phyloP scores from a whole-genome alignment of 2,888 invertebrate genomes.

The Drosophila gaucha region DNA sequence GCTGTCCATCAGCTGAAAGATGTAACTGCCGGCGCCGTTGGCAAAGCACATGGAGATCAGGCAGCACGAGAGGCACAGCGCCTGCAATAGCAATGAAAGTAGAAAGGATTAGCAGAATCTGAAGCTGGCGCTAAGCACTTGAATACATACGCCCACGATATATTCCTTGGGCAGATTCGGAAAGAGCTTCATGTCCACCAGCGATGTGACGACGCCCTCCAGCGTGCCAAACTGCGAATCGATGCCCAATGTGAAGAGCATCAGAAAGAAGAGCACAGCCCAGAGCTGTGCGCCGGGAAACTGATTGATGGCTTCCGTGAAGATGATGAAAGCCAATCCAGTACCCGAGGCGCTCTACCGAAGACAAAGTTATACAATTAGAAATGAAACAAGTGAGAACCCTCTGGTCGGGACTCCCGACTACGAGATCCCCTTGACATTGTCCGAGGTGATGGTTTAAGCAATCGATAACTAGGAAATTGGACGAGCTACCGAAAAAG shows the following conservation, averaged over 20 bases:
- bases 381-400: too few species aligned
- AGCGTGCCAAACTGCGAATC: slow-evolving; percentile 98
- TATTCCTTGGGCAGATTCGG: slow-evolving; percentile 96
- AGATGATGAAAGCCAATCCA: slow-evolving; percentile 97
- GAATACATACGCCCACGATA: slow-evolving; percentile 88
- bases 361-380: too few species aligned
- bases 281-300: slow-evolving; percentile 98
- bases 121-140: neutral
- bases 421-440: too few species aligned
- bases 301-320: slow-evolving; percentile 99
- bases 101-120: too few species aligned
- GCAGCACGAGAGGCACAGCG: slow-evolving; percentile 92
- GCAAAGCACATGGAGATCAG: slow-evolving; percentile 95
- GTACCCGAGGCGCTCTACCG: slow-evolving; percentile 97
- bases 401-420: too few species aligned
- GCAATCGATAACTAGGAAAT: too few species aligned
- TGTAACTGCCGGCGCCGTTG: slow-evolving; percentile 96
- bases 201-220: slow-evolving; percentile 97
- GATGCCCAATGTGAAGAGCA: slow-evolving; percentile 98
- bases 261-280: slow-evolving; percentile 97
- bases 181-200: slow-evolving; percentile 97
- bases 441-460: too few species aligned
- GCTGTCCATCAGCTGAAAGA: slow-evolving; percentile 96
- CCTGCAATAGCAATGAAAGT: slow-evolving; percentile 60
- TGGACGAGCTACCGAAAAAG: too few species aligned